Evolutionary conservation across 2,113 vertebrate species (phyloP).

Genomic region (Callocephalon fimbriatum): DNA sequence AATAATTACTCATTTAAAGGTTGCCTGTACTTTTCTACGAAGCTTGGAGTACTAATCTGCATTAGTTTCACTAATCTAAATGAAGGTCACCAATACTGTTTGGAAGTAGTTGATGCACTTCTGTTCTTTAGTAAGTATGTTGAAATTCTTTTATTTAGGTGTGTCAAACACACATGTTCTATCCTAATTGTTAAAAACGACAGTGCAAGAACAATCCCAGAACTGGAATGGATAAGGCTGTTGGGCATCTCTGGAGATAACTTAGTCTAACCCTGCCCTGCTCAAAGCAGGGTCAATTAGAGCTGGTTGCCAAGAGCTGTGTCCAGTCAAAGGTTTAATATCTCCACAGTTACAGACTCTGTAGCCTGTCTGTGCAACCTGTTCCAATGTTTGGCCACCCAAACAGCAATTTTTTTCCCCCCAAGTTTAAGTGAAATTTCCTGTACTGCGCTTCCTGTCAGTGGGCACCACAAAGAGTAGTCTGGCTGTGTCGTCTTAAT

Average conservation of each 20-base stretch:
- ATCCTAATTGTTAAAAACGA: neutral
- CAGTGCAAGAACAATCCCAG: neutral
- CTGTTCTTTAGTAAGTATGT: neutral
- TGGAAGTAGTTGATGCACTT: neutral
- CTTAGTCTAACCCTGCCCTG: neutral
- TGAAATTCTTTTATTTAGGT: neutral
- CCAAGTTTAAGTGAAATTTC: neutral
- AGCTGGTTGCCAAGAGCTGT: neutral
- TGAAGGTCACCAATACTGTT: neutral
- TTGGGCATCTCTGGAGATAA: neutral
- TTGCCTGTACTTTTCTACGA: neutral
- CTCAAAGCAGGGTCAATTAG: neutral
- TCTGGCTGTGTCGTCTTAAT: neutral
- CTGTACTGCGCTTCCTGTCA: neutral
- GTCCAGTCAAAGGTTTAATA: rapidly evolving
- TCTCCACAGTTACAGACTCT: neutral
- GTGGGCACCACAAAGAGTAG: neutral
- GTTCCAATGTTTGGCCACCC: neutral
- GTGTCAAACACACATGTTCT: neutral
- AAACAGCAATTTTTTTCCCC: too few species aligned
- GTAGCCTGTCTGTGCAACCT: neutral
- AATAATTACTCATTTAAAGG: neutral
- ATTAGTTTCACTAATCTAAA: neutral
- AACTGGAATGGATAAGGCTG: neutral
- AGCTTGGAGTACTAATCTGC: neutral